These are phyloP conservation scores for Psammodynastes pulverulentus DNA, from an alignment of 2,113 vertebrate species.

Conservation along the genomic window DNA sequence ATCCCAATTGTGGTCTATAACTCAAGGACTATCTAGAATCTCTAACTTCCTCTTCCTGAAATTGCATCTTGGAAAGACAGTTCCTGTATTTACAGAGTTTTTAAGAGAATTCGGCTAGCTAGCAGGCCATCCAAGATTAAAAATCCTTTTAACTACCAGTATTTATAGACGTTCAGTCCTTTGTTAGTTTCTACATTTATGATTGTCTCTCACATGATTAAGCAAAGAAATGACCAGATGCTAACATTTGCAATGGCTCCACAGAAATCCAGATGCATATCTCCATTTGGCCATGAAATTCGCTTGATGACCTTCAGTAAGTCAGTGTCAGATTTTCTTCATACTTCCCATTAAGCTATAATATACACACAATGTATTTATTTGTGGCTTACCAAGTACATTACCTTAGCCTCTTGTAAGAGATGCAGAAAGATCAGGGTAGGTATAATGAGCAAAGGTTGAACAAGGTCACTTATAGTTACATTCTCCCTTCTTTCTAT, in stretches of 20 bases:
- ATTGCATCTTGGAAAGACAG: background rate
- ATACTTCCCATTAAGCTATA: background rate
- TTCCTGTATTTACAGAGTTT: background rate
- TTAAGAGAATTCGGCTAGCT: background rate
- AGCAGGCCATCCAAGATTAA: background rate
- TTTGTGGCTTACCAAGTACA: background rate
- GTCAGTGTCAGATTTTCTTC: background rate
- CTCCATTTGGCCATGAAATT: background rate
- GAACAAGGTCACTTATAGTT: background rate
- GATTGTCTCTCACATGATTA: background rate
- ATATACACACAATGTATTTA: background rate
- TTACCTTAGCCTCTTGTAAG: background rate
- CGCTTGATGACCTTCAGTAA: background rate
- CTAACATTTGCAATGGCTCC: background rate
- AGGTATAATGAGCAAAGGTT: background rate
- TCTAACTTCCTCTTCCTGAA: background rate
- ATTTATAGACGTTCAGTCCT: background rate
- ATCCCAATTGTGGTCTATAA: background rate
- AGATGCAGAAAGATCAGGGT: background rate
- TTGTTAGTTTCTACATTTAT: background rate
- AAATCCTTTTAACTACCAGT: background rate
- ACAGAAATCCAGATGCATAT: background rate
- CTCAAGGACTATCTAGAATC: background rate
- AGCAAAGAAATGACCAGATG: background rate
- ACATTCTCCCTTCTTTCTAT: background rate